Evolutionary conservation across 2,797 vertebrate genomes (phyloP), one percentile per base, ranked within the genome.

Genomic region (Iguana delicatissima): DNA sequence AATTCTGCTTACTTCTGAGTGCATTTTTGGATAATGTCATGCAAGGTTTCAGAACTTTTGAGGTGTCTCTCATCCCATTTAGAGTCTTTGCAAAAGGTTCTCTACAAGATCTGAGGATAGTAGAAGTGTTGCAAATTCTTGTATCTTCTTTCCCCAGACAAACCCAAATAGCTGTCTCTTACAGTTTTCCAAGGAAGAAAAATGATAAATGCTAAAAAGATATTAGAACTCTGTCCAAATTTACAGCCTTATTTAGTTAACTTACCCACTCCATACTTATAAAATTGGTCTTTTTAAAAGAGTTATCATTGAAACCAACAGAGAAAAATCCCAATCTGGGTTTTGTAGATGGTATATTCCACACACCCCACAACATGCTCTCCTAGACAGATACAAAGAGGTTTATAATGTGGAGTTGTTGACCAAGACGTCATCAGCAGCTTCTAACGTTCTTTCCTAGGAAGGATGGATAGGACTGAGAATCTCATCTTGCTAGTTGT

Each of bases 1-100:
- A 73, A 35, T 35, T 73, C 67, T 85, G 22, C 72, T 55, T 6
- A 13, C 67, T 32, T 46, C 74, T 73, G 50, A 73, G 73, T 85
- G 26, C 22, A n/a, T 85, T 85, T 46, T 79, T 85, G 67, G 67
- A 85, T 55, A 7, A 85, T 55, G 46, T 85, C 84, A 85, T 24
- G 16, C 50, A 73, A 73, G 6, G 9, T 73, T 85, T 85, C n/a
- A 73, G 84, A 57, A 55, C n/a, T 67, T 73, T 55, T 79, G 6
- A 77, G 74, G 16, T 35, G 5, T 10, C 38, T 9, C 46, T 29
- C 46, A 52, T 85, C 18, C 67, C 50, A 24, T 72, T 72, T 85
- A 35, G 52, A 26, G 52, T 73, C 46, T 85, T 22, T 73, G 67
- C 46, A 73, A 50, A 72, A 69, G 9, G 52, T 85, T 85, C 10